phyloP scores from a whole-genome alignment of 2,888 invertebrate species.

The Drosophila barbarae region DNA sequence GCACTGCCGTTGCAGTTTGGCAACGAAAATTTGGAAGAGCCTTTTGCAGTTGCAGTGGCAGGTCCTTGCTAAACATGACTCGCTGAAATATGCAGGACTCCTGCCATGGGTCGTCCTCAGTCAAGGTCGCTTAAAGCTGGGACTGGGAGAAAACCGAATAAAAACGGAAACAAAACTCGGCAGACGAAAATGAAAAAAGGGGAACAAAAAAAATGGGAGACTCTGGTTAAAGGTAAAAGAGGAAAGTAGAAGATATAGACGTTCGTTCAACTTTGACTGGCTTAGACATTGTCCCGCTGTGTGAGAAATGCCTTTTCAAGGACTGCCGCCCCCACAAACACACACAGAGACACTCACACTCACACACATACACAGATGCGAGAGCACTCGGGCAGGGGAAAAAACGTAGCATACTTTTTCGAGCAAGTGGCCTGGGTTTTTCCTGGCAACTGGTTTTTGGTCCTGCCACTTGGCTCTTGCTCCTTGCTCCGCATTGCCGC shows the following conservation, averaged over 20 bases:
- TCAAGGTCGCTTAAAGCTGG: slow-evolving; percentile 44
- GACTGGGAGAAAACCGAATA: slow-evolving; percentile 20
- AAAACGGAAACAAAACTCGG: slow-evolving; percentile 26
- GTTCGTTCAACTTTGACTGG: slow-evolving; percentile 65
- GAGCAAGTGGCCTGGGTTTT: slow-evolving; percentile 64
- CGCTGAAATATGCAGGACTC: slow-evolving; percentile 39
- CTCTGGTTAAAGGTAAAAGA: slow-evolving; percentile 4
- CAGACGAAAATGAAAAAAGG: slow-evolving; percentile 24
- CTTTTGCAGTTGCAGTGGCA: slow-evolving; percentile 9
- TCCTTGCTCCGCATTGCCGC: slow-evolving; percentile 36
- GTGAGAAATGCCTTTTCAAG: slow-evolving; percentile 57
- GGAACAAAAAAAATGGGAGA: slow-evolving; percentile 7
- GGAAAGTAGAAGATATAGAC: slow-evolving; percentile 39
- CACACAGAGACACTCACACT: slow-evolving; percentile 10
- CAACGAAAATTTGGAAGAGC: slow-evolving; percentile 42
- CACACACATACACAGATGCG: slow-evolving; percentile 8
- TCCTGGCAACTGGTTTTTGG: slow-evolving; percentile 53
- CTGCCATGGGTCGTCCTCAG: slow-evolving; percentile 27
- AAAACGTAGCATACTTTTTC: slow-evolving; percentile 67
- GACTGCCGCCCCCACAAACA: slow-evolving; percentile 57
- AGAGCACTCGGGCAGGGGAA: slow-evolving; percentile 18
- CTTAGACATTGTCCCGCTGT: slow-evolving; percentile 57
- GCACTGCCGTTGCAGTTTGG: slow-evolving; percentile 37
- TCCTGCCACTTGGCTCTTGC: slow-evolving; percentile 43
- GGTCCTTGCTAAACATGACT: slow-evolving; percentile 26